A percentile compares a stretch with the other conserved stretches of the same genome.
Conservation (phyloP, 2,888 invertebrate species). For the Drosophila lutescens region DNA sequence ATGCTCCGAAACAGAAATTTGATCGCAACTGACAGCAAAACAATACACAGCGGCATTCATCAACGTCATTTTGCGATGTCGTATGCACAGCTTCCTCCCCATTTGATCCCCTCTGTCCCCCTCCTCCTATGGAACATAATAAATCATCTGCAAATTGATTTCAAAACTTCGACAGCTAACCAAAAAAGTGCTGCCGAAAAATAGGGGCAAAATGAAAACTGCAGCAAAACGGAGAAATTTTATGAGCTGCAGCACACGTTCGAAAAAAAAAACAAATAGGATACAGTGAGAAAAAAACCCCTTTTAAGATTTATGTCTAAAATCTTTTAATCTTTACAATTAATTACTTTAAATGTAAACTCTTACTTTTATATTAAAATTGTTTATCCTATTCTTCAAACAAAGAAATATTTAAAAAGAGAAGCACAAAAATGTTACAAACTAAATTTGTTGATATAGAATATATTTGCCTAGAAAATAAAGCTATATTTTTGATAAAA, state of each 20-base stretch:
- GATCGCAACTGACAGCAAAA: conserved; percentile 73
- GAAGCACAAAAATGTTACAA: too few species aligned
- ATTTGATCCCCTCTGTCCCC: not conserved
- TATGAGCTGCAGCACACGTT: conserved; percentile 50
- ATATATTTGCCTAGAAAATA: too few species aligned
- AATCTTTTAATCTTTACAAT: too few species aligned
- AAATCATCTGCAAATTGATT: conserved; percentile 78
- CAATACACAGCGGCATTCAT: conserved; percentile 77
- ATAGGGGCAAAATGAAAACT: conserved; percentile 32
- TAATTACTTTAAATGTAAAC: too few species aligned
- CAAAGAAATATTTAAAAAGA: too few species aligned
- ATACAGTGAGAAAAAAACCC: not conserved
- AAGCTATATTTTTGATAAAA: too few species aligned
- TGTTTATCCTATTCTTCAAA: too few species aligned
- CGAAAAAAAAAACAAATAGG: conserved; percentile 25
- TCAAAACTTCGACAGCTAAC: conserved; percentile 63
- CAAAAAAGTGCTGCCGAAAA: conserved; percentile 37
- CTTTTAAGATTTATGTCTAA: too few species aligned
- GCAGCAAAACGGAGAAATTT: conserved; percentile 35
- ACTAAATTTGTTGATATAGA: too few species aligned
- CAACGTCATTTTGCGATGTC: conserved; percentile 65
- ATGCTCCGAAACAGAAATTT: conserved; percentile 55
- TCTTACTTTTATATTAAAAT: too few species aligned
- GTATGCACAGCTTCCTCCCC: conserved; percentile 54
- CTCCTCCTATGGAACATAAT: conserved; percentile 53